These are phyloP conservation scores for Hirundichthys speculiger DNA, from an alignment of 2,113 vertebrate species.

Conservation along the genomic window DNA sequence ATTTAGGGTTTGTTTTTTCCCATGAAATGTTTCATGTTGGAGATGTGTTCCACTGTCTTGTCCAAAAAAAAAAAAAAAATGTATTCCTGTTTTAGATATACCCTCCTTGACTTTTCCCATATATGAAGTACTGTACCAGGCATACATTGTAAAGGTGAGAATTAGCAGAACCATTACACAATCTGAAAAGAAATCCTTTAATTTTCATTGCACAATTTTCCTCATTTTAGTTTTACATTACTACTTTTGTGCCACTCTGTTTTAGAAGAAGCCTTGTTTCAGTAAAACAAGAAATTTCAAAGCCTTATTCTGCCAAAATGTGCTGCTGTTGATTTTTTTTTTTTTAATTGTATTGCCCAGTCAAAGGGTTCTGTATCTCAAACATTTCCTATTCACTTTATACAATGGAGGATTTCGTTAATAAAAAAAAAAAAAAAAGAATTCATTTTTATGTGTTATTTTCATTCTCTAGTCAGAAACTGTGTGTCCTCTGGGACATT, in stretches of 20 bases:
- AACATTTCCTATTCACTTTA: slow-evolving; percentile 33
- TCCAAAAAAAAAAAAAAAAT: background rate
- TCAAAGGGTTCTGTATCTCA: slow-evolving; percentile 30
- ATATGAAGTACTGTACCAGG: no score
- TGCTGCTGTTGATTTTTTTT: slow-evolving; percentile 11
- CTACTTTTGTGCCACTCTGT: background rate
- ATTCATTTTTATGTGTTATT: slow-evolving; percentile 1
- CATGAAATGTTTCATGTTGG: slow-evolving; percentile 12
- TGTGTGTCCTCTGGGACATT: no score
- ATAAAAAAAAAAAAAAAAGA: slow-evolving; percentile 17
- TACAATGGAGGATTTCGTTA: slow-evolving; percentile 16
- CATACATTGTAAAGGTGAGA: no score
- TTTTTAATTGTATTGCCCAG: slow-evolving; percentile 28
- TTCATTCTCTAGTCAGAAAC: background rate
- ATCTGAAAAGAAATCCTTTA: no score
- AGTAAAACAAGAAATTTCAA: background rate
- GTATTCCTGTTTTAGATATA: no score
- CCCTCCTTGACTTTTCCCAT: no score
- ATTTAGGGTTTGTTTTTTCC: background rate
- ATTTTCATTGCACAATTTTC: no score
- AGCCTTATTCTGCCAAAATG: slow-evolving; percentile 10
- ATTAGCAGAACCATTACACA: no score
- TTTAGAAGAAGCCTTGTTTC: background rate
- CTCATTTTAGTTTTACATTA: no score
- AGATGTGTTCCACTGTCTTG: slow-evolving; percentile 44